These are phyloP conservation scores for Clarias batrachus DNA, from an alignment of 2,113 vertebrate genomes.

Conservation along the genomic window DNA sequence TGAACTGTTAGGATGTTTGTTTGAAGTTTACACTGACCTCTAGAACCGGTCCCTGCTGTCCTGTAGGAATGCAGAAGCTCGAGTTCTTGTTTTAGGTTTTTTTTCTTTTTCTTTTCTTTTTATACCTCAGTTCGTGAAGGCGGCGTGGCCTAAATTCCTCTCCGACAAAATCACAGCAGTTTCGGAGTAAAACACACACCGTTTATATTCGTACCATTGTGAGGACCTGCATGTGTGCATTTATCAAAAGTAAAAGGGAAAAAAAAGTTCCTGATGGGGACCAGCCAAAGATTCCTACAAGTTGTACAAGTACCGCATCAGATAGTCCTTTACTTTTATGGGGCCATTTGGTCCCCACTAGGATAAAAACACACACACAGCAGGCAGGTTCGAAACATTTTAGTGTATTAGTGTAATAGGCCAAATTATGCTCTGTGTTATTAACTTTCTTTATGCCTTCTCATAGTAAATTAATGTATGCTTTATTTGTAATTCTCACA, in stretches of 20 bases:
- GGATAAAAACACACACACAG: background rate
- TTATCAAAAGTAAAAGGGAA: background rate
- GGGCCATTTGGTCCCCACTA: background rate
- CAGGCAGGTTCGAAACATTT: background rate
- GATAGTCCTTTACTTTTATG: background rate
- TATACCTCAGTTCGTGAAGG: background rate
- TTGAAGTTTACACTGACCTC: conserved; percentile 28
- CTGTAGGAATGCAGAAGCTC: conserved; percentile 27
- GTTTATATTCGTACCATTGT: background rate
- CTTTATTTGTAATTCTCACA: background rate
- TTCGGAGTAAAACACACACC: background rate
- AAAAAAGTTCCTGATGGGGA: background rate
- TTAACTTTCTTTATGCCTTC: background rate
- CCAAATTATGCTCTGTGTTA: background rate
- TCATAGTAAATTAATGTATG: background rate
- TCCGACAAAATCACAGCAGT: background rate
- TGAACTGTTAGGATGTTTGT: conserved; percentile 31
- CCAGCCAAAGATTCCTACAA: background rate
- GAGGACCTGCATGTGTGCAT: background rate
- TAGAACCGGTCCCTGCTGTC: conserved; percentile 27
- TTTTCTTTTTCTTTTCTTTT: background rate
- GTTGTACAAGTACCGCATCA: background rate
- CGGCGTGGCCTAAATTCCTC: background rate
- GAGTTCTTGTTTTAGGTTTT: background rate
- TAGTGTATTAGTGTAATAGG: background rate